Percentiles rank a stretch among this genome's conserved stretches.
These are phyloP conservation scores for Sebastes trivittatus DNA, from an alignment of 2,797 vertebrate species.

Conservation along the genomic window DNA sequence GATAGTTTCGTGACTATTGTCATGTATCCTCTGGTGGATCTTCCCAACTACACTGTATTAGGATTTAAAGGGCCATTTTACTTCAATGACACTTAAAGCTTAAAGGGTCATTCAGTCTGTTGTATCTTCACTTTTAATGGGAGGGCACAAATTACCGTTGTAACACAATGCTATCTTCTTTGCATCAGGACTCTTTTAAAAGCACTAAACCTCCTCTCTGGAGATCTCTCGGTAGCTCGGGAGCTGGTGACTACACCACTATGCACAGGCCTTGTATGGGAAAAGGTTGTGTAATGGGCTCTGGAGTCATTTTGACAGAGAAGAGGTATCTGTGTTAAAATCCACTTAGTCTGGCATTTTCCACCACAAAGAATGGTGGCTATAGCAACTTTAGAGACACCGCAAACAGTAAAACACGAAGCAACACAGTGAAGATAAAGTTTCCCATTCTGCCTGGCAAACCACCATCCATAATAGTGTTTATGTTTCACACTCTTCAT, in stretches of 20 bases:
- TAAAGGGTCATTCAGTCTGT: conserved; percentile 23
- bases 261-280: conserved; percentile 40
- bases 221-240: not conserved
- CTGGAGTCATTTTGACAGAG: conserved; percentile 8
- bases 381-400: conserved; percentile 10
- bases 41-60: conserved; percentile 18
- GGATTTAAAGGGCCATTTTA: conserved; percentile 14
- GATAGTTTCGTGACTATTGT: conserved; percentile 2
- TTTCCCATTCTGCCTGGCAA: conserved; percentile 15
- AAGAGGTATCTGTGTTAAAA: conserved; percentile 10
- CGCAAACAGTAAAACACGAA: conserved; percentile 15
- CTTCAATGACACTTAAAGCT: not conserved
- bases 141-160: conserved; percentile 47
- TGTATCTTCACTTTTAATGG: conserved; percentile 38
- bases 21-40: conserved; percentile 7
- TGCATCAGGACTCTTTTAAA: conserved; percentile 52
- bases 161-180: conserved; percentile 45
- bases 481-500: conserved; percentile 58
- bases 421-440: not conserved
- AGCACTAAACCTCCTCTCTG: conserved; percentile 31
- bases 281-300: conserved; percentile 26
- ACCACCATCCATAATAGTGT: conserved; percentile 36
- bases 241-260: conserved; percentile 1
- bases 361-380: not conserved
- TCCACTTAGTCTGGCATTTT: not conserved